phyloP scores from a whole-genome alignment of 1,140 invertebrate genomes.

The Scylla paramamosain region DNA sequence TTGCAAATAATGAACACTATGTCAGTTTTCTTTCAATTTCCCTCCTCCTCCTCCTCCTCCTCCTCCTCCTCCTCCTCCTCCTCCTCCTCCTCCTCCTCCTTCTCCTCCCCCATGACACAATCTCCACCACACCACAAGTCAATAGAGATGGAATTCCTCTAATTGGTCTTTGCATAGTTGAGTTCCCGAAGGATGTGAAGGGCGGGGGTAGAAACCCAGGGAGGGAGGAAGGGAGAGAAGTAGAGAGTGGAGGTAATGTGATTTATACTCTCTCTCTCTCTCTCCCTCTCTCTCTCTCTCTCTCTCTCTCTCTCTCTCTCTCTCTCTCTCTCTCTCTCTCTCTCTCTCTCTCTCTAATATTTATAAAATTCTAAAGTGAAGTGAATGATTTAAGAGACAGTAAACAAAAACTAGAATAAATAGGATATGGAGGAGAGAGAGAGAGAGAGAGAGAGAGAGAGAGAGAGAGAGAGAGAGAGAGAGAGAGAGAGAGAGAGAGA shows the following conservation, averaged over 20 bases:
- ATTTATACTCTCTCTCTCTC: not conserved
- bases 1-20: no score
- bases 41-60: not conserved
- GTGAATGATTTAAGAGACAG: no score
- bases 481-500: not conserved
- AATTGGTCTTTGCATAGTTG: conserved; percentile 4
- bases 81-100: conserved; percentile 1
- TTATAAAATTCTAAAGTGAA: no score
- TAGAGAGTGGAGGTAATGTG: not conserved
- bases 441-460: no score
- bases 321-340: no score
- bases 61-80: conserved; percentile 7
- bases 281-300: not conserved
- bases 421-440: no score
- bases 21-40: no score
- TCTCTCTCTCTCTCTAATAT: no score
- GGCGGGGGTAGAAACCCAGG: not conserved
- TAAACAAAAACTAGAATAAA: no score
- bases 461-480: not conserved
- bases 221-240: not conserved
- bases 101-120: not conserved
- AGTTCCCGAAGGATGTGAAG: not conserved
- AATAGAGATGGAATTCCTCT: conserved; percentile 1
- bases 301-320: no score
- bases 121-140: not conserved